phyloP scores from a whole-genome alignment of 1,140 invertebrate species.

The Ganaspis sp. region DNA sequence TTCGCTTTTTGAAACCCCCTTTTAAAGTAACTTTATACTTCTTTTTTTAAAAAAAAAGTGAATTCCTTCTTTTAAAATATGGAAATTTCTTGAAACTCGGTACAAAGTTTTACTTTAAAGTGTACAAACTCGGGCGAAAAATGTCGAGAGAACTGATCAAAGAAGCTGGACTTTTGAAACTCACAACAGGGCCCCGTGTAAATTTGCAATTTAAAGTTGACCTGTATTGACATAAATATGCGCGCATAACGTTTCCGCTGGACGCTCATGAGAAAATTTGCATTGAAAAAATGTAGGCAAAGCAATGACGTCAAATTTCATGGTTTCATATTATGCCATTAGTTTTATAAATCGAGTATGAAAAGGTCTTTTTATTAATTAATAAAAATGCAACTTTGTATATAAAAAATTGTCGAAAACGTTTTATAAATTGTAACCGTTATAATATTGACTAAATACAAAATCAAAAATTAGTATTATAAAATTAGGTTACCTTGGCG shows the following conservation, averaged over 20 bases:
- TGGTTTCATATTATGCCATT: neutral
- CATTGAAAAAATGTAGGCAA: slow-evolving; percentile 1
- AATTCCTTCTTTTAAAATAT: neutral
- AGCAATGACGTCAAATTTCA: neutral
- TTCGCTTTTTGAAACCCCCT: too few relatives aligned
- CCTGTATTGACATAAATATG: slow-evolving; percentile 11
- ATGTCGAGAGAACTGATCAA: slow-evolving; percentile 28
- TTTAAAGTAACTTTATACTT: too few relatives aligned
- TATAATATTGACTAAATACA: too few relatives aligned
- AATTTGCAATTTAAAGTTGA: slow-evolving; percentile 29
- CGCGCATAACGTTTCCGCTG: neutral
- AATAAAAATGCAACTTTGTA: too few relatives aligned
- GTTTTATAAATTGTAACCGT: too few relatives aligned
- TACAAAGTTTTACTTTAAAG: slow-evolving; percentile 4
- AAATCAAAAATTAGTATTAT: too few relatives aligned
- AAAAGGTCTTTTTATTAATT: neutral
- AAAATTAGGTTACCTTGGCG: too few relatives aligned
- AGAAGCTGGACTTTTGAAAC: slow-evolving; percentile 11
- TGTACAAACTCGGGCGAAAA: slow-evolving; percentile 23
- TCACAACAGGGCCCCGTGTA: neutral
- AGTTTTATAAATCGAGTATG: neutral
- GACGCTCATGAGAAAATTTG: slow-evolving; percentile 10
- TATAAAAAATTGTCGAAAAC: too few relatives aligned
- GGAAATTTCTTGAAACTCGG: slow-evolving; percentile 13
- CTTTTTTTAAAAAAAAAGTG: neutral